phyloP scores from a whole-genome alignment of 2,797 vertebrate genomes.

The Gallinago solitaria region DNA sequence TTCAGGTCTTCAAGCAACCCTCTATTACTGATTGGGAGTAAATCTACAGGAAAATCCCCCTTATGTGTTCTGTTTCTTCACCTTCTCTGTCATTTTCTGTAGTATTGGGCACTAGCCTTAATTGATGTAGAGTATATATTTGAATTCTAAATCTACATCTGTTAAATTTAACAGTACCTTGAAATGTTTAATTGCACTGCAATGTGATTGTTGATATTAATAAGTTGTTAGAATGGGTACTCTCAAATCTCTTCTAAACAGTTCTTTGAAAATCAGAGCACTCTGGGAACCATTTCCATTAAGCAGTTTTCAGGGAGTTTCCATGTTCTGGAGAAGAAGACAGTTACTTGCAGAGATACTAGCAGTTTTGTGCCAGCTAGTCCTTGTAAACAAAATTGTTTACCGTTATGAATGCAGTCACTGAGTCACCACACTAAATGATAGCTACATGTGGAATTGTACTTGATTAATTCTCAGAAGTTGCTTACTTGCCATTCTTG shows the following conservation, averaged over 20 bases:
- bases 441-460: background rate
- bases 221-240: background rate
- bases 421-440: fast-evolving
- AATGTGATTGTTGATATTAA: background rate
- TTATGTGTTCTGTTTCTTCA: background rate
- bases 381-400: background rate
- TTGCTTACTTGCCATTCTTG: background rate
- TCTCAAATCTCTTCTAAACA: background rate
- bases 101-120: background rate
- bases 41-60: background rate
- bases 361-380: background rate
- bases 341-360: background rate
- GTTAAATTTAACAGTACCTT: background rate
- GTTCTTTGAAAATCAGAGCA: background rate
- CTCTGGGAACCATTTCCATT: background rate
- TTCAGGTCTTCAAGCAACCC: background rate
- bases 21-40: background rate
- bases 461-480: background rate
- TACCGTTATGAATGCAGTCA: background rate
- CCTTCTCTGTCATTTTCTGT: background rate
- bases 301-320: background rate
- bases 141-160: background rate
- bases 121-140: background rate
- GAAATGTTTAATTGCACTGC: background rate
- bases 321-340: background rate